A percentile compares a stretch with the other conserved stretches of the same genome.
These are phyloP conservation scores for Anguilla anguilla DNA, from an alignment of 2,797 vertebrate species.

Conservation along the genomic window DNA sequence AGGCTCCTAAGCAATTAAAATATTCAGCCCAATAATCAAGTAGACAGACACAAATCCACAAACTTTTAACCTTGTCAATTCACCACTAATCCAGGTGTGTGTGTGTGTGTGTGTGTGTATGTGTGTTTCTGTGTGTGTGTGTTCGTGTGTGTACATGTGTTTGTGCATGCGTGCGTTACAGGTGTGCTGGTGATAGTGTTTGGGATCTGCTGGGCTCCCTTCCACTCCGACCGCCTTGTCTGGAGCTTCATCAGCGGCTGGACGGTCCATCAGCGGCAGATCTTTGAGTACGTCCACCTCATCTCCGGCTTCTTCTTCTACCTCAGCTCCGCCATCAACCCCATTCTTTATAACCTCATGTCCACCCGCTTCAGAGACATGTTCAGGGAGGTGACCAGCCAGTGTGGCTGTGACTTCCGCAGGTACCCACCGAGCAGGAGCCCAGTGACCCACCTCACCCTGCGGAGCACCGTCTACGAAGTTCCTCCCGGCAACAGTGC, in stretches of 20 bases:
- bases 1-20: no score
- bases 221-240: conserved; percentile 89
- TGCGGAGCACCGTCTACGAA: conserved; percentile 31
- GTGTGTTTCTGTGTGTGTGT: background rate
- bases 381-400: conserved; percentile 89
- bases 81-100: background rate
- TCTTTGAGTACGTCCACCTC: conserved; percentile 84
- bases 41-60: background rate
- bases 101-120: background rate
- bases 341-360: conserved; percentile 93
- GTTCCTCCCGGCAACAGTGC: background rate
- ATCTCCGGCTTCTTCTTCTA: conserved; percentile 92
- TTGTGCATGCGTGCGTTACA: conserved; percentile 48
- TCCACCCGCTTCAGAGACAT: conserved; percentile 91
- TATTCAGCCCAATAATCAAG: no score
- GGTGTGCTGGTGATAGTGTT: conserved; percentile 91
- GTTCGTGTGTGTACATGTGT: background rate
- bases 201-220: conserved; percentile 92
- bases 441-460: conserved; percentile 13
- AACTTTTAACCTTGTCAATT: background rate
- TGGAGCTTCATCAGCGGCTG: conserved; percentile 85
- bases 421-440: conserved; percentile 16
- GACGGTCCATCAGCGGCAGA: conserved; percentile 70
- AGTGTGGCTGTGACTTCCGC: conserved; percentile 20
- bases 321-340: conserved; percentile 87